phyloP scores from a whole-genome alignment of 1,140 invertebrate genomes.

The Chironomus tepperi region DNA sequence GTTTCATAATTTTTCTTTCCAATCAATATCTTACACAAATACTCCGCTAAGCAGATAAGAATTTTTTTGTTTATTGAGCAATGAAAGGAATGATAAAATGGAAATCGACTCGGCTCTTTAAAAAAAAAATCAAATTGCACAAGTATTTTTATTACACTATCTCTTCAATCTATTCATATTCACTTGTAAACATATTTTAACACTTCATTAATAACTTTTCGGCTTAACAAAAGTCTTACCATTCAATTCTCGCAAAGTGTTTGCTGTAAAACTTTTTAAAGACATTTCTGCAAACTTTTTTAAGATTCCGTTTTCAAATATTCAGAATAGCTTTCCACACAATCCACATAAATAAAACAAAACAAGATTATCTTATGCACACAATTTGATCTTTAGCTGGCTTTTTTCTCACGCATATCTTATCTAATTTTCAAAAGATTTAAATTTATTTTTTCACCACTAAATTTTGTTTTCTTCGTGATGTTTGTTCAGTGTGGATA shows the following conservation, averaged over 20 bases:
- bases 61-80: background rate
- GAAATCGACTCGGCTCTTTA: background rate
- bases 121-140: background rate
- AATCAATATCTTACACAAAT: background rate
- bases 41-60: background rate
- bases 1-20: too few species aligned
- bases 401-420: background rate
- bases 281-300: conserved; percentile 4
- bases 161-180: background rate
- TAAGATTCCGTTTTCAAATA: background rate
- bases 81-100: background rate
- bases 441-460: too few species aligned
- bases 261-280: conserved; percentile 16
- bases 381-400: background rate
- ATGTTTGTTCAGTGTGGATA: too few species aligned
- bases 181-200: background rate
- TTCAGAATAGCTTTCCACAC: background rate
- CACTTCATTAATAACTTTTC: background rate
- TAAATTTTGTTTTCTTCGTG: too few species aligned
- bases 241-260: background rate
- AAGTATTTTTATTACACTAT: background rate
- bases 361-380: background rate
- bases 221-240: background rate
- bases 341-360: background rate
- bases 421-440: background rate